Percentiles rank a stretch among this genome's conserved stretches.
phyloP scores from a whole-genome alignment of 2,797 vertebrate species.

The Sebastes minor region DNA sequence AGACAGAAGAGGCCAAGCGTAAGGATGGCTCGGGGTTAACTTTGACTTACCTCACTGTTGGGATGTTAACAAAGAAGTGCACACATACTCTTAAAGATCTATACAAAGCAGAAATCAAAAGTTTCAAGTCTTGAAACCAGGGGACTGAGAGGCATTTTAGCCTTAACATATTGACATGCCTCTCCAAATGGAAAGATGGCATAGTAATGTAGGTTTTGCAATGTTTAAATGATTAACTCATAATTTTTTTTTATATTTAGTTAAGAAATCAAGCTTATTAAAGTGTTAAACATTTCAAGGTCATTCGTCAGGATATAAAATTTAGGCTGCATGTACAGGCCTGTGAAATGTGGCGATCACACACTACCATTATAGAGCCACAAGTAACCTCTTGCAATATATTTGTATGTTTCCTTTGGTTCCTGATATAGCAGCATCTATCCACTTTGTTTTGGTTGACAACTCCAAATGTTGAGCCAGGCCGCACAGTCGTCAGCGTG shows the following conservation, averaged over 20 bases:
- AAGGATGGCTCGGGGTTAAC: slow-evolving; percentile 3
- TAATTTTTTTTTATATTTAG: background rate
- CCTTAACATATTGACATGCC: background rate
- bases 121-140: background rate
- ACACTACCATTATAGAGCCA: background rate
- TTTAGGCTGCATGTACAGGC: background rate
- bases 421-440: background rate
- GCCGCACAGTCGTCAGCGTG: background rate
- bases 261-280: background rate
- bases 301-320: background rate
- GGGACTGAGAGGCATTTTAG: background rate
- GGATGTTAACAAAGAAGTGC: background rate
- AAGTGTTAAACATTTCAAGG: background rate
- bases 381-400: background rate
- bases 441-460: slow-evolving; percentile 14
- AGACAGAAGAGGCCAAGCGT: background rate
- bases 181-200: background rate
- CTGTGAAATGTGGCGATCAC: background rate
- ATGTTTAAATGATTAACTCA: background rate
- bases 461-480: background rate
- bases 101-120: background rate
- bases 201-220: background rate
- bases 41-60: background rate
- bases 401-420: background rate
- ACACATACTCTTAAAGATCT: background rate